Evolutionary conservation across 2,113 vertebrate species (phyloP).

Genomic region (Hiodon tergisus): DNA sequence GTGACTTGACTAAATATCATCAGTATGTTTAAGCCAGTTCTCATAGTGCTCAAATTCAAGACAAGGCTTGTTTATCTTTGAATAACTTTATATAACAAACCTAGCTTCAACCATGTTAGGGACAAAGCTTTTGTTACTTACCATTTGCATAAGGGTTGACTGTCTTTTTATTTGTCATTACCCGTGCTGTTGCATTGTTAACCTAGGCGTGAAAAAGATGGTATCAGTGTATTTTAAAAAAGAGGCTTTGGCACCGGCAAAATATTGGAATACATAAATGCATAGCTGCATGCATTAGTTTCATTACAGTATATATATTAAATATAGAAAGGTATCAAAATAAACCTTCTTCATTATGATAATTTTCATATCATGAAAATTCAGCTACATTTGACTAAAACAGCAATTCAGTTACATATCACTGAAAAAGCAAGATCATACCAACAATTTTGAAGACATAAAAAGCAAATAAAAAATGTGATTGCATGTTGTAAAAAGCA

Average conservation of each 20-base stretch:
- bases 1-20: no score
- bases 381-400: conserved; percentile 43
- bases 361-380: conserved; percentile 75
- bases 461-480: conserved; percentile 70
- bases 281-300: conserved; percentile 70
- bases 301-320: conserved; percentile 62
- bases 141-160: conserved; percentile 96
- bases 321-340: conserved; percentile 55
- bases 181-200: conserved; percentile 93
- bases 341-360: conserved; percentile 47
- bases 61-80: no score
- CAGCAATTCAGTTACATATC: conserved; percentile 68
- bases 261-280: no score
- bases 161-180: conserved; percentile 97
- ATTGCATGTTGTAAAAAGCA: conserved; percentile 55
- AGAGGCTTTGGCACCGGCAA: not conserved
- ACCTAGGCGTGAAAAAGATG: conserved; percentile 78
- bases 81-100: no score
- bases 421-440: conserved; percentile 67
- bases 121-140: conserved; percentile 52
- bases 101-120: no score
- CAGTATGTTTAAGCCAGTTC: no score
- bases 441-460: conserved; percentile 80
- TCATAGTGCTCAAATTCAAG: no score
- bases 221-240: conserved; percentile 42